Evolutionary conservation across 2,797 vertebrate species (phyloP).

Genomic region (Anabacerthia variegaticeps): DNA sequence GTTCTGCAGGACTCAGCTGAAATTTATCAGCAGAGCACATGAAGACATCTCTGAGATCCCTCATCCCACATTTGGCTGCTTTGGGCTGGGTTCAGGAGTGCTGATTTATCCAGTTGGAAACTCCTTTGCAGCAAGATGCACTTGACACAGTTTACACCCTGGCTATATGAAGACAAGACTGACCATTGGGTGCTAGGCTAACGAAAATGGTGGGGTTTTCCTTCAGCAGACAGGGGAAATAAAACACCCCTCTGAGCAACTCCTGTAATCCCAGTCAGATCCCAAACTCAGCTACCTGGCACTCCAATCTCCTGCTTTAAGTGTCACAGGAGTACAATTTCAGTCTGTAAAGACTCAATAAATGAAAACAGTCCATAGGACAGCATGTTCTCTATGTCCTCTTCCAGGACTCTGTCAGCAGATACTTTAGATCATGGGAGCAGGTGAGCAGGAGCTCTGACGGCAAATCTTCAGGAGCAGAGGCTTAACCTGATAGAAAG

Average conservation of each 20-base stretch:
- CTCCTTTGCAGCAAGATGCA: background rate
- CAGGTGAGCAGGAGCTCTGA: background rate
- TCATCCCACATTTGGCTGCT: background rate
- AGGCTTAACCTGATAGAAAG: background rate
- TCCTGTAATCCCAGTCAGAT: background rate
- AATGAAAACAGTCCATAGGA: background rate
- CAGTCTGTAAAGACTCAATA: background rate
- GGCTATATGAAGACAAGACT: background rate
- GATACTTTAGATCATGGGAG: background rate
- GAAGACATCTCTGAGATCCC: background rate
- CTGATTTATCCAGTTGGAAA: background rate
- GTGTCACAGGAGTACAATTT: background rate
- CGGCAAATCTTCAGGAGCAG: background rate
- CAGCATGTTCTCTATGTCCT: background rate
- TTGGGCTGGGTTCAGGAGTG: background rate
- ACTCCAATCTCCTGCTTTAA: background rate
- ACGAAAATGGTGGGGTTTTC: background rate
- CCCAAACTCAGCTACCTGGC: background rate
- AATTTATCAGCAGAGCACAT: background rate
- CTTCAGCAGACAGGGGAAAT: background rate
- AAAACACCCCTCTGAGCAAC: background rate
- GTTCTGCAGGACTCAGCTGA: background rate
- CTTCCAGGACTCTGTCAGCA: background rate
- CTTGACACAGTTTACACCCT: background rate
- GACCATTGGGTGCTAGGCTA: background rate